Evolutionary conservation across 1,140 invertebrate genomes (phyloP), one percentile per base, ranked within the genome.

Genomic region (Ephestia elutella): DNA sequence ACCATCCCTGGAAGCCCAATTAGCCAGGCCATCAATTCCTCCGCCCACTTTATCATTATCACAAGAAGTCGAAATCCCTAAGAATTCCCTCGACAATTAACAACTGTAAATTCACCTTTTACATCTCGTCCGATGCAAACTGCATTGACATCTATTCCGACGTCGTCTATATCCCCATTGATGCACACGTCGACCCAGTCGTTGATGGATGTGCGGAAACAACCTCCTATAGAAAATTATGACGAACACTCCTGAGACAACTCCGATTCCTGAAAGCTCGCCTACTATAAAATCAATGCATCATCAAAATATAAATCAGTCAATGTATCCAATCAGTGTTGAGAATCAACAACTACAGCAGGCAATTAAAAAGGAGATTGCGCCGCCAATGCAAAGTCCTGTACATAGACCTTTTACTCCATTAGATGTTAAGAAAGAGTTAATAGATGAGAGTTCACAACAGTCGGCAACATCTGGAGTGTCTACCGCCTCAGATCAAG

Each of bases 1-100:
- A 19, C 92, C 92, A 19, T 95, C 93, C 0, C 73, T 95, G 57
- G 93, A 94, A 79, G 93, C 92, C 0, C 94, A 95, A 69, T 73
- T 95, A 60, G 93, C 93, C 0, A 89, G 93, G 51, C 93, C 94
- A 0, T 91, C 93, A 0, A 92, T 92, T 63, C 92, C 93, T 17
- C 92, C 93, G 0, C 85, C 87, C 0, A 82, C 87, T 15, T 58
- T 89, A 49, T 62, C 82, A 5, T 77, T 89, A 28, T 84, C 82
- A 60, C 84, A 80, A 60, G 90, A 90, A 65, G 91, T 91, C 17
- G 91, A 92, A 63, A 76, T 90, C 49, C 78, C 90, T 7, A 91
- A 91, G 73, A 87, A 83, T 60, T 87, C 90, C 83, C 89, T 0
- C 68, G 86, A 50, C 89, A 86, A 59, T 84, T 90, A 28, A 75